Conservation (phyloP, 2,888 invertebrate genomes). For the Anthrax anthrax region DNA sequence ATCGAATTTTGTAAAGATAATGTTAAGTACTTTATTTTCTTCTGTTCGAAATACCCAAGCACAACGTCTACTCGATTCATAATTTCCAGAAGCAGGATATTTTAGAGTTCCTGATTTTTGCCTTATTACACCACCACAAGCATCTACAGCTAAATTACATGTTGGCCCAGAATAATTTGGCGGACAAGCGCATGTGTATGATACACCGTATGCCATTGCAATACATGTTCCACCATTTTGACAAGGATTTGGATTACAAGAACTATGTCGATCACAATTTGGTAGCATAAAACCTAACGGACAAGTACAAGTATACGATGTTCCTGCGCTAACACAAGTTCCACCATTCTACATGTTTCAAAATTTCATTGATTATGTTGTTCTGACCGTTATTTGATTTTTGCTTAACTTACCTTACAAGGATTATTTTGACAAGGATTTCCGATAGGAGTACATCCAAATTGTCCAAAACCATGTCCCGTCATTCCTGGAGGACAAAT, state of each 20-base stretch:
- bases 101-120: constrained; percentile 44
- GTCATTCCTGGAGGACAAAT: constrained; percentile 62
- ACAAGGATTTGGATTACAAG: constrained; percentile 63
- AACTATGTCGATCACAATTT: constrained; percentile 46
- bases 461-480: constrained; percentile 64
- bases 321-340: constrained; percentile 20
- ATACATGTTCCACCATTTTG: constrained; percentile 64
- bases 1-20: constrained; percentile 65
- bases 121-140: constrained; percentile 46
- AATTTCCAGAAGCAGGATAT: constrained; percentile 43
- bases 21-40: constrained; percentile 54
- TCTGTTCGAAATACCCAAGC: constrained; percentile 66
- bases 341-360: constrained; percentile 35
- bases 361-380: too few relatives aligned
- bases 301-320: constrained; percentile 23
- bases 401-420: too few relatives aligned
- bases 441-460: constrained; percentile 48
- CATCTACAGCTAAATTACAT: constrained; percentile 45
- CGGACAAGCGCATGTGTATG: constrained; percentile 50
- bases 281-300: constrained; percentile 32
- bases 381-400: too few relatives aligned
- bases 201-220: constrained; percentile 3
- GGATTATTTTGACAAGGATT: too few relatives aligned
- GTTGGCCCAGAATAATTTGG: constrained; percentile 47
- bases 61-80: constrained; percentile 54